Percentiles rank a stretch among this genome's conserved stretches.
Conservation (phyloP, 2,113 vertebrate species). For the Calyptomena viridis region DNA sequence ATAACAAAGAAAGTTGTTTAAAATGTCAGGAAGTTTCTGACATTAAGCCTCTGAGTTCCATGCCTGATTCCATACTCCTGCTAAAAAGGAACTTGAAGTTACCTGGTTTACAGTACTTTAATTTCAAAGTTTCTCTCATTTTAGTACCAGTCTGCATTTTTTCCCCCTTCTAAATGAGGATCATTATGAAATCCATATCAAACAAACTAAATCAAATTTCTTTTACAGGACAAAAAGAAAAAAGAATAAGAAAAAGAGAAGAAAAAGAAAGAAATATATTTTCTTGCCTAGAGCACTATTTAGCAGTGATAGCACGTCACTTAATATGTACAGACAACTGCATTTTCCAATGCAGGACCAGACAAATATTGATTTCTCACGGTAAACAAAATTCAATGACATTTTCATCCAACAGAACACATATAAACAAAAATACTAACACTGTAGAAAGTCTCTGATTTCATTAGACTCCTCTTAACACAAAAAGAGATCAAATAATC, state of each 20-base stretch:
- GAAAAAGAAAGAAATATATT: not conserved
- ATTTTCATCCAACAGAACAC: not conserved
- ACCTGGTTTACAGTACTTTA: not conserved
- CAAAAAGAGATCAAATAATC: not conserved
- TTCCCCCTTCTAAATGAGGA: not conserved
- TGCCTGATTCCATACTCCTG: not conserved
- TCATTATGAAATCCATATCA: not conserved
- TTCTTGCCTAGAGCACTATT: not conserved
- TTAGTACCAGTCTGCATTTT: not conserved
- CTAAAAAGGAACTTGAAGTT: not conserved
- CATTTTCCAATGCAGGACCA: not conserved
- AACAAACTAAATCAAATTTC: not conserved
- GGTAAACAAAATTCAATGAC: not conserved
- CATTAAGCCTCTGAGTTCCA: not conserved
- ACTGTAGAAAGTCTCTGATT: not conserved
- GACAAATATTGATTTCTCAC: not conserved
- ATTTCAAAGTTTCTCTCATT: not conserved
- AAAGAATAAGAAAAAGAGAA: not conserved
- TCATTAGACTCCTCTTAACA: not conserved
- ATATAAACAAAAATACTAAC: not conserved
- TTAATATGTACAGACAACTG: not conserved
- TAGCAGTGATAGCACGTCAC: not conserved
- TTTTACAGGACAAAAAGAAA: not conserved
- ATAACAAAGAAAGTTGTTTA: not conserved
- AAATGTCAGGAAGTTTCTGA: not conserved